Percentiles rank a stretch among this genome's conserved stretches.
Evolutionary conservation across 2,797 vertebrate genomes (phyloP).

Genomic region (Mus minutoides): DNA sequence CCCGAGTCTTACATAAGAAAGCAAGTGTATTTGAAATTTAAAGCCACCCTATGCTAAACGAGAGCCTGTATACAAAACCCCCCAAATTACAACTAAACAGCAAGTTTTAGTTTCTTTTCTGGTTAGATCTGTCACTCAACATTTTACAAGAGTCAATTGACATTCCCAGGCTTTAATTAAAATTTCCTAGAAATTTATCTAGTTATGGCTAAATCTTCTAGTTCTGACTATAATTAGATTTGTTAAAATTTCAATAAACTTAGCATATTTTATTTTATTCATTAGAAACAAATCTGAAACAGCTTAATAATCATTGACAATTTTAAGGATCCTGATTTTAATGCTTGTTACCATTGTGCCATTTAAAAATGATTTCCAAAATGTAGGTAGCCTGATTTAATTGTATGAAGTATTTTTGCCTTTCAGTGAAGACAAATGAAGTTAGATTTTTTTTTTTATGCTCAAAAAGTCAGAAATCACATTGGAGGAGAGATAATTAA

Average conservation of each 20-base stretch:
- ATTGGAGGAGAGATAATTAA: neutral
- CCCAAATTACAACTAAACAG: neutral
- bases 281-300: neutral
- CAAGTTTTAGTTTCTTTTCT: neutral
- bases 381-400: neutral
- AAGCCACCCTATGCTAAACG: neutral
- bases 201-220: neutral
- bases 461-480: neutral
- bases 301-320: neutral
- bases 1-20: neutral
- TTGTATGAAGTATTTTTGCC: neutral
- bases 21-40: neutral
- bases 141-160: neutral
- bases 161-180: neutral
- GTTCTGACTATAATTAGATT: neutral
- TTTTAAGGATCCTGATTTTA: neutral
- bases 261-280: neutral
- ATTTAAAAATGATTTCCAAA: neutral
- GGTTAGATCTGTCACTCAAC: neutral
- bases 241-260: neutral
- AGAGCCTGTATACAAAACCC: neutral
- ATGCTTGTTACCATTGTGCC: neutral
- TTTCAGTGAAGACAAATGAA: neutral
- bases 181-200: neutral
- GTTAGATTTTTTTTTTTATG: neutral